Evolutionary conservation across 2,797 vertebrate species (phyloP), one percentile per base, ranked within the genome.

Genomic region (Caiman crocodilus): DNA sequence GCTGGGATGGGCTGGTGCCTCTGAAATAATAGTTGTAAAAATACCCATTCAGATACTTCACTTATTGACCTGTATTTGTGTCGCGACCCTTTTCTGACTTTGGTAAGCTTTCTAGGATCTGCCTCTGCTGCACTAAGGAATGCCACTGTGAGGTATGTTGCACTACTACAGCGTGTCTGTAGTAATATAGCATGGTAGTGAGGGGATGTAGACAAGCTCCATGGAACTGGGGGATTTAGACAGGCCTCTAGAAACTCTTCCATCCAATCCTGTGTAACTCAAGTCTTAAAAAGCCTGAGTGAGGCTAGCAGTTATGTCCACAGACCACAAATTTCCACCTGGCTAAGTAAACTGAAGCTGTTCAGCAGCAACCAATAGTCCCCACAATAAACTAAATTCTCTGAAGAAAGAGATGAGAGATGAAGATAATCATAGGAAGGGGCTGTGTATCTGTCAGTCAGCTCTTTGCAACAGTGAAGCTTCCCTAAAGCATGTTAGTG

Each of bases 401-500:
- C 85, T 77, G 42, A 50, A 50, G 42, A 50, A 50, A 50, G 42
- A 50, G 42, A 50, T 0, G 71, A 57, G 79, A 85, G 67, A 58
- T 2, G 71, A 64, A 30, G 86, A 63, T 83, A 55, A 84, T 79
- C 8, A 1, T 56, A 2, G 0, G 14, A 58, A 89, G 90, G 81
- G 79, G 88, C 89, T 67, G 85, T 17, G 89, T 87, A 28, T 93
- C 92, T 92, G 85, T 77, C 94, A 42, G 88, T 82, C 92, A 74
- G 82, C 32, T 1, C 1, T 32, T 84, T 1, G 20, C 85, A 84
- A 84, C 83, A 80, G 75, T 56, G 21, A 23, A 30, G 30, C 20
- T 69, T 32, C 65, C 30, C 0, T 61, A 32, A 79, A 76, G 56
- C n/a, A 30, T 35, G 42, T 16, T 25, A 82, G 87, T 35, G 1